Conservation (phyloP, 2,113 vertebrate genomes). For the Notechis scutatus region DNA sequence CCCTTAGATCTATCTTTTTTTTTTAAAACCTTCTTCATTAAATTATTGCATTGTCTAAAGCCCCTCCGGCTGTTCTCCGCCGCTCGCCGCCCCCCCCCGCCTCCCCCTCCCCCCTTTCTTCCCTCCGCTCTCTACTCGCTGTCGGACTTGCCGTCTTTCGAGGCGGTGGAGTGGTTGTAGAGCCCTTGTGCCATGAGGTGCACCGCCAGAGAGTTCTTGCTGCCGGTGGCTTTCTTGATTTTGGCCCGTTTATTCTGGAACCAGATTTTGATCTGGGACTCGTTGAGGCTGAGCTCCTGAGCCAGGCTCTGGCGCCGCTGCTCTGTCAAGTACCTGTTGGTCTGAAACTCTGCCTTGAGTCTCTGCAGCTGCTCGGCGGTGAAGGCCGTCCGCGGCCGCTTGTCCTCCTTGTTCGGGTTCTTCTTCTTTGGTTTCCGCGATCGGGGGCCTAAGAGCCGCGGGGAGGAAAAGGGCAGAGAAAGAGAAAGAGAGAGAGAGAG, state of each 20-base stretch:
- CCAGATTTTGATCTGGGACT: slow-evolving; percentile 96
- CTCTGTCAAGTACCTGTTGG: slow-evolving; percentile 90
- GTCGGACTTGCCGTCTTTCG: slow-evolving; percentile 95
- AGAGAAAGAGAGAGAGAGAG: background rate
- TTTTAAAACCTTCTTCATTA: slow-evolving; percentile 64
- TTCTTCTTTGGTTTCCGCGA: slow-evolving; percentile 99
- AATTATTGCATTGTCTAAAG: slow-evolving; percentile 92
- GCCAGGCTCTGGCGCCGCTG: slow-evolving; percentile 88
- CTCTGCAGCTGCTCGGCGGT: slow-evolving; percentile 90
- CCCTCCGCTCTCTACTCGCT: slow-evolving; percentile 79
- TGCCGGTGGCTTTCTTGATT: slow-evolving; percentile 88
- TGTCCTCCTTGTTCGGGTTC: slow-evolving; percentile 87
- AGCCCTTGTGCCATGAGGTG: slow-evolving; percentile 94
- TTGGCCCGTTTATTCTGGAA: slow-evolving; percentile 95
- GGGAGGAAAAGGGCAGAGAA: background rate
- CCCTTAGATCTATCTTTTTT: slow-evolving; percentile 69
- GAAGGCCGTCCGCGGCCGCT: slow-evolving; percentile 90
- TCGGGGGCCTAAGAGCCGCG: slow-evolving; percentile 81
- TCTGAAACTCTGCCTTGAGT: slow-evolving; percentile 89
- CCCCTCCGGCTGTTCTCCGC: slow-evolving; percentile 27
- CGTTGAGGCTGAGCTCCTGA: slow-evolving; percentile 87
- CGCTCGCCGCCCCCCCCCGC: slow-evolving; percentile 25
- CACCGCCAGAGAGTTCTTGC: slow-evolving; percentile 84
- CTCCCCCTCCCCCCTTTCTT: slow-evolving; percentile 24
- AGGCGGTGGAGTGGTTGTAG: slow-evolving; percentile 87